Evolutionary conservation across 1,140 invertebrate species (phyloP).

Genomic region (Dendroctonus valens): DNA sequence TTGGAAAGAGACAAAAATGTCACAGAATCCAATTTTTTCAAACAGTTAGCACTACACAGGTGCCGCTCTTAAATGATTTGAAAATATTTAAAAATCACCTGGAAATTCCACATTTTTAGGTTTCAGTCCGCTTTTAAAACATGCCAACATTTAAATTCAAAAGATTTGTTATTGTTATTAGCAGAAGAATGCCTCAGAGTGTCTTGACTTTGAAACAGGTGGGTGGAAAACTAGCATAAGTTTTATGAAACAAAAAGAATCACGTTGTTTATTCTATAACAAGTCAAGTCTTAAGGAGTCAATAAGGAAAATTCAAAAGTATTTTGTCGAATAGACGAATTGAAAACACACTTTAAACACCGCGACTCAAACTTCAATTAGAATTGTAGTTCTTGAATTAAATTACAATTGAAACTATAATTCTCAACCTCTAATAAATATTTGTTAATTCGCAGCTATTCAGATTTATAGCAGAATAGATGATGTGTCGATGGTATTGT

Average conservation of each 20-base stretch:
- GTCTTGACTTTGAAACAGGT: conserved; percentile 87
- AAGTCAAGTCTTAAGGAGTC: too few relatives aligned
- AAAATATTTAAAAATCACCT: background rate
- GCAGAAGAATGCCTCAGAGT: conserved; percentile 77
- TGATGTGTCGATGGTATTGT: conserved; percentile 89
- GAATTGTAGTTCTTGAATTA: too few relatives aligned
- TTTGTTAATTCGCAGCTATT: conserved; percentile 66
- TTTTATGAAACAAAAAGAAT: too few relatives aligned
- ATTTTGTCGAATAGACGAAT: too few relatives aligned
- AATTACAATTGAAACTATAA: too few relatives aligned
- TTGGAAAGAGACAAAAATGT: conserved; percentile 39
- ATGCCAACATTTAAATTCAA: conserved; percentile 75
- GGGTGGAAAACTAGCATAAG: conserved; percentile 25
- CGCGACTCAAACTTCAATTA: too few relatives aligned
- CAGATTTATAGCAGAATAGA: conserved; percentile 82
- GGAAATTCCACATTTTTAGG: conserved; percentile 50
- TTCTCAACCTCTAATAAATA: background rate
- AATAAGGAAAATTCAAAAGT: too few relatives aligned
- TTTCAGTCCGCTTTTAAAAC: conserved; percentile 84
- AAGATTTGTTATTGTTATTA: conserved; percentile 73
- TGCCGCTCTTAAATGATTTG: conserved; percentile 13
- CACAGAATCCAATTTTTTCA: conserved; percentile 47
- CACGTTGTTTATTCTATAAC: too few relatives aligned
- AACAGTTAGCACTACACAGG: conserved; percentile 50
- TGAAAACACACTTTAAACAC: too few relatives aligned